Base-by-base conservation (phyloP, 2,797 vertebrate genomes). In the Propithecus perrieri region DNA sequence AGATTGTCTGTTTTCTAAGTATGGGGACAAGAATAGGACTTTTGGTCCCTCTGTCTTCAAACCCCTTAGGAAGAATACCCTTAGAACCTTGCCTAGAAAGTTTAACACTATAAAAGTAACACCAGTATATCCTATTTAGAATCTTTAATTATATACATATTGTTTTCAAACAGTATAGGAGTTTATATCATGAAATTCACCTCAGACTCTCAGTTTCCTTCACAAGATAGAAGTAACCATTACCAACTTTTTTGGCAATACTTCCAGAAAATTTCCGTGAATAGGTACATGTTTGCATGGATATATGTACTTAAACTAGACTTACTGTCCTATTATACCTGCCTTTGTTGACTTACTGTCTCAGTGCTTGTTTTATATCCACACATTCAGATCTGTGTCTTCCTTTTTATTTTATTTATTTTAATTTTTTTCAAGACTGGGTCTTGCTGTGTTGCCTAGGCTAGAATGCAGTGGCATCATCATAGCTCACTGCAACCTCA, bases 1-100 rank as follows among this genome's bases (percentile, higher is more conserved):
- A 96, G 97, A 96, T 96, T 83, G 96, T 97, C 96, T 97, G 96
- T 98, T 97, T 98, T 97, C 97, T 97, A 97, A 97, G 97, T 96
- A 93, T 90, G 89, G 95, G 65, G 89, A 97, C 53, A 35, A 92
- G 95, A 96, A 95, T 92, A 97, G 85, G 91, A 94, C 86, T 97
- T 95, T 90, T 14, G 26, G 72, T 91, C 95, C 65, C 43, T 97
- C 67, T 93, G 13, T 53, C 91, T 96, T 94, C 75, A 94, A 90
- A 85, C 63, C 85, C 59, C 83, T 93, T 76, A 83, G 84, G 96
- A 92, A 79, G 71, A 93, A 80, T 83, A 63, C 91, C 79, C 93
- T 97, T 84, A 97, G 95, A 94, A 84, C 84, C 22, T 59, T 92
- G 86, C 95, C 97, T 97, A 93, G 97, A 97, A 97, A 97, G 95